Evolutionary conservation across 37 sponge, comb jelly and placozoan genomes (phyloP).

Genomic region (Axinella damicornis): DNA sequence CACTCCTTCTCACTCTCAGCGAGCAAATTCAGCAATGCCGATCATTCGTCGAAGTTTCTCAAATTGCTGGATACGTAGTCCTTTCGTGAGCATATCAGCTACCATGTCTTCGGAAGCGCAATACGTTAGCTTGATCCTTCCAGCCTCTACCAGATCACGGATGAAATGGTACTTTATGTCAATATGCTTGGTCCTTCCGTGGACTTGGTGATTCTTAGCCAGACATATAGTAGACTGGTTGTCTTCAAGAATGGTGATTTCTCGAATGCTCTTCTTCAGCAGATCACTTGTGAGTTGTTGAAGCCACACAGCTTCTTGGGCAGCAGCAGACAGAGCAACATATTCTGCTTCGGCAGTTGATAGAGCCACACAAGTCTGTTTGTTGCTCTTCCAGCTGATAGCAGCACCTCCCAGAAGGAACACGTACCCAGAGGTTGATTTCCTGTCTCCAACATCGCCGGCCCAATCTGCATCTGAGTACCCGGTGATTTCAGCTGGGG

Average conservation of each 20-base stretch:
- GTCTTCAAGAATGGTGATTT: slow-evolving; percentile 24
- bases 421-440: slow-evolving; percentile 6
- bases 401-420: too few relatives aligned
- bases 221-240: slow-evolving; percentile 44
- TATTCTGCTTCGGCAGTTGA: slow-evolving; percentile 42
- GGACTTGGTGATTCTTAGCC: slow-evolving; percentile 32
- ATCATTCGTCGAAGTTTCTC: slow-evolving; percentile 22
- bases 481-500: neutral
- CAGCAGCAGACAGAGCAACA: slow-evolving; percentile 1
- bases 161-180: slow-evolving; percentile 48
- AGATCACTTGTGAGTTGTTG: neutral
- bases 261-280: neutral
- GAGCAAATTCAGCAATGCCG: too few relatives aligned
- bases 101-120: slow-evolving; percentile 40
- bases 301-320: slow-evolving; percentile 12
- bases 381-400: slow-evolving; percentile 5
- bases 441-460: too few relatives aligned
- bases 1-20: too few relatives aligned
- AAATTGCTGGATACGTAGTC: slow-evolving; percentile 16
- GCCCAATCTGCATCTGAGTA: slow-evolving; percentile 61
- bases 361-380: slow-evolving; percentile 7
- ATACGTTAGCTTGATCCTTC: slow-evolving; percentile 25
- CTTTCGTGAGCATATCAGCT: slow-evolving; percentile 47
- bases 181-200: slow-evolving; percentile 48
- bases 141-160: slow-evolving; percentile 5